Conservation (phyloP, 2,797 vertebrate genomes). For the Loris lydekkerianus region DNA sequence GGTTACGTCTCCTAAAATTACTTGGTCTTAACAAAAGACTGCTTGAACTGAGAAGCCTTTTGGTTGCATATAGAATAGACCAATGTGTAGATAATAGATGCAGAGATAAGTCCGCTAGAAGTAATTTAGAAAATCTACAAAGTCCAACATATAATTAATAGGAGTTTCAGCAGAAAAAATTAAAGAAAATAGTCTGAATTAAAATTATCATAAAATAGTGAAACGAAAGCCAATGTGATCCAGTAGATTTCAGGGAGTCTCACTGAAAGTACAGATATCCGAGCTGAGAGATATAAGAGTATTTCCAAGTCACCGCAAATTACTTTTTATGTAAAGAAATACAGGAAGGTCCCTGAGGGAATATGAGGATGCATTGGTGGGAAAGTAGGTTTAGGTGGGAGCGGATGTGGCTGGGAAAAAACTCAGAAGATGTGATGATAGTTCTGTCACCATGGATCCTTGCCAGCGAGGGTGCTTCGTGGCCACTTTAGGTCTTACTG, state of each 20-base stretch:
- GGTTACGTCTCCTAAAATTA: constrained; percentile 5
- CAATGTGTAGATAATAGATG: not conserved
- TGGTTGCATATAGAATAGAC: not conserved
- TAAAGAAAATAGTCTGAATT: not conserved
- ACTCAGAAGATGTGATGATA: not conserved
- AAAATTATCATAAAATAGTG: not conserved
- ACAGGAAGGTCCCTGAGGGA: not conserved
- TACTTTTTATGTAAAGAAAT: not conserved
- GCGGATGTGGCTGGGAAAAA: not conserved
- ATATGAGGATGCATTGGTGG: not conserved
- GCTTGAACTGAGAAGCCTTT: not conserved
- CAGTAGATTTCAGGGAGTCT: not conserved
- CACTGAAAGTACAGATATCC: not conserved
- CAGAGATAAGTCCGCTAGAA: not conserved
- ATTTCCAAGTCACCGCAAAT: not conserved
- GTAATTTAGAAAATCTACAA: not conserved
- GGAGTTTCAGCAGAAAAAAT: not conserved
- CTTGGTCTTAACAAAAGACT: constrained; percentile 15
- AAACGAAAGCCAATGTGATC: not conserved
- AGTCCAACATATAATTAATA: constrained; percentile 3
- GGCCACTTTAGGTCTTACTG: not conserved
- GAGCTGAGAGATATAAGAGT: not conserved
- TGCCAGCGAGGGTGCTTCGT: not conserved
- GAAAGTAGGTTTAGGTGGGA: not conserved
- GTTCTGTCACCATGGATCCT: not conserved